A percentile compares a stretch with the other conserved stretches of the same genome.
phyloP scores from a whole-genome alignment of 1,140 invertebrate species.

The Phenacoccus solenopsis region DNA sequence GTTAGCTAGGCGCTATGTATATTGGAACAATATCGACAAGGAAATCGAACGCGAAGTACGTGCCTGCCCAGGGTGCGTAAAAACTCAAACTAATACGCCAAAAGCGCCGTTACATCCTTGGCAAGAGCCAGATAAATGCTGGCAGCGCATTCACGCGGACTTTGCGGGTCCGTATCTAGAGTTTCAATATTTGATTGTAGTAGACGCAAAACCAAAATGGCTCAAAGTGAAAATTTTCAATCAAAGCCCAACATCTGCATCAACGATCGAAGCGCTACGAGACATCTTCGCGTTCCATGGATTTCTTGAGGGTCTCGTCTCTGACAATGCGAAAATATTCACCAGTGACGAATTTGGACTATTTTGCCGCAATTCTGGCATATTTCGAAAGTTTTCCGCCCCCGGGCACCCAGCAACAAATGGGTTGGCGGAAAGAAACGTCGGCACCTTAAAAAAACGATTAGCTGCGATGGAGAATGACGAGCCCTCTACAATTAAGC shows the following conservation, averaged over 20 bases:
- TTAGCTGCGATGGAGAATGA: not conserved
- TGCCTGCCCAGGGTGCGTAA: constrained; percentile 5
- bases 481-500: not conserved
- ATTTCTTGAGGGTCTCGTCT: not conserved
- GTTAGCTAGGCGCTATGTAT: constrained; percentile 31
- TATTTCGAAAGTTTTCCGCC: not conserved
- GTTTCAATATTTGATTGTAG: constrained; percentile 33
- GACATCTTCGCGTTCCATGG: not conserved
- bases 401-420: not conserved
- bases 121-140: constrained; percentile 27
- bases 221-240: not conserved
- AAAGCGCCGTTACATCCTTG: constrained; percentile 26
- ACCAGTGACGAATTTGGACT: not conserved
- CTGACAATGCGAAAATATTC: not conserved
- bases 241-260: not conserved
- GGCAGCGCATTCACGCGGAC: constrained; percentile 30
- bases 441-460: not conserved
- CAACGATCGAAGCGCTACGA: not conserved
- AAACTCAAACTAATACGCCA: not conserved
- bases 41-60: constrained; percentile 26
- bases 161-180: constrained; percentile 30
- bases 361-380: not conserved
- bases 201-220: constrained; percentile 29
- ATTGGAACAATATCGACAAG: constrained; percentile 32
- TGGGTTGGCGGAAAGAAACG: not conserved